Percentiles rank a stretch among this genome's conserved stretches.
Evolutionary conservation across 2,113 vertebrate species (phyloP).

Genomic region (Scolopax mira): DNA sequence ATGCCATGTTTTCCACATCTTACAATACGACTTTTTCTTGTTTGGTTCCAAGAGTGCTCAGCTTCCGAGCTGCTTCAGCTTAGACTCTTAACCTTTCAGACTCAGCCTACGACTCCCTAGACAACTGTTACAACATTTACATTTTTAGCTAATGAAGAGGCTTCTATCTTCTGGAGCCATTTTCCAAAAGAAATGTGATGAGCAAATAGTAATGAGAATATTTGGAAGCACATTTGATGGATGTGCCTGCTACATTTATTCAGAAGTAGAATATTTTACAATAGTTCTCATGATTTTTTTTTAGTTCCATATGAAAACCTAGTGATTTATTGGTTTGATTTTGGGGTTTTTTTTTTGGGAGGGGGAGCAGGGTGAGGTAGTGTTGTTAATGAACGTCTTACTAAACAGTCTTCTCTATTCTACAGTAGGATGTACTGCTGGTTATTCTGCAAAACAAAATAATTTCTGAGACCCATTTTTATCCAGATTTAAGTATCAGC

Average conservation of each 20-base stretch:
- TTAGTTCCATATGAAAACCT: background rate
- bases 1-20: background rate
- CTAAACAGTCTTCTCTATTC: background rate
- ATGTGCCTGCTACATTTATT: background rate
- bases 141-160: background rate
- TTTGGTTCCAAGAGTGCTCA: background rate
- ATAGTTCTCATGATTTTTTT: background rate
- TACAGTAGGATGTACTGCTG: background rate
- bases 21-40: background rate
- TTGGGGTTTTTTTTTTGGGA: background rate
- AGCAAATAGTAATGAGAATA: background rate
- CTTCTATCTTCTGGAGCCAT: background rate
- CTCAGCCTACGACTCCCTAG: background rate
- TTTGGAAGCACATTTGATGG: background rate
- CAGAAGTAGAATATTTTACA: background rate
- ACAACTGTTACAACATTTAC: background rate
- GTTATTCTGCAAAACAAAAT: background rate
- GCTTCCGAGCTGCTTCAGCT: background rate
- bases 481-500: background rate
- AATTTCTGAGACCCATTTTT: background rate
- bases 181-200: background rate
- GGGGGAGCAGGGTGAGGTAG: accelerated
- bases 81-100: background rate
- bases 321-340: background rate
- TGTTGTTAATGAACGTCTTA: background rate